These are phyloP conservation scores for Rhinoderma darwinii DNA, from an alignment of 2,113 vertebrate species.

Conservation along the genomic window DNA sequence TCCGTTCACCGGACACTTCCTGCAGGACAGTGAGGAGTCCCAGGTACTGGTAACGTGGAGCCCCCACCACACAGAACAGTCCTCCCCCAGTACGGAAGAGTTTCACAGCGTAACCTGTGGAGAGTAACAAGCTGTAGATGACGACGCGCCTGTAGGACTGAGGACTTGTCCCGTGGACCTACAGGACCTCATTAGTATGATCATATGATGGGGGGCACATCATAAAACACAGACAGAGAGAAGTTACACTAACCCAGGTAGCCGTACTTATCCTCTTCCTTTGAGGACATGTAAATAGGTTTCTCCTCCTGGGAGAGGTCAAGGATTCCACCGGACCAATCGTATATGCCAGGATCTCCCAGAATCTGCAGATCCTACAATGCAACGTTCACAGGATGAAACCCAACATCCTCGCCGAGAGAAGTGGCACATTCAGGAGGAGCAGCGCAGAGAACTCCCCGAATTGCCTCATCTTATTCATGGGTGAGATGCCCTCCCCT, in stretches of 20 bases:
- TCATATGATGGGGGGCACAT: neutral
- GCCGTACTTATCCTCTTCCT: neutral
- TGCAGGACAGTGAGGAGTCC: slow-evolving; percentile 21
- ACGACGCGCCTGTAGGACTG: neutral
- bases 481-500: too few species aligned
- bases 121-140: neutral
- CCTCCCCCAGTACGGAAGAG: neutral
- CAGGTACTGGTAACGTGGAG: slow-evolving; percentile 29
- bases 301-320: neutral
- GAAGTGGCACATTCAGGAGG: too few species aligned
- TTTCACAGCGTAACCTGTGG: slow-evolving; percentile 44
- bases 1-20: neutral
- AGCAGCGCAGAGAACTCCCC: too few species aligned
- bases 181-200: neutral
- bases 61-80: slow-evolving; percentile 1
- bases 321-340: slow-evolving; percentile 40
- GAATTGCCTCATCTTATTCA: too few species aligned
- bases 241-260: slow-evolving; percentile 28
- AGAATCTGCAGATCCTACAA: slow-evolving; percentile 9
- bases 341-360: slow-evolving; percentile 37
- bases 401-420: neutral
- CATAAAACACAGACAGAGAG: neutral
- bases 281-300: neutral
- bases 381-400: too few species aligned
- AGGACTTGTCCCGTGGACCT: neutral